Conservation (phyloP, 1,140 invertebrate species). For the Idris sp. region DNA sequence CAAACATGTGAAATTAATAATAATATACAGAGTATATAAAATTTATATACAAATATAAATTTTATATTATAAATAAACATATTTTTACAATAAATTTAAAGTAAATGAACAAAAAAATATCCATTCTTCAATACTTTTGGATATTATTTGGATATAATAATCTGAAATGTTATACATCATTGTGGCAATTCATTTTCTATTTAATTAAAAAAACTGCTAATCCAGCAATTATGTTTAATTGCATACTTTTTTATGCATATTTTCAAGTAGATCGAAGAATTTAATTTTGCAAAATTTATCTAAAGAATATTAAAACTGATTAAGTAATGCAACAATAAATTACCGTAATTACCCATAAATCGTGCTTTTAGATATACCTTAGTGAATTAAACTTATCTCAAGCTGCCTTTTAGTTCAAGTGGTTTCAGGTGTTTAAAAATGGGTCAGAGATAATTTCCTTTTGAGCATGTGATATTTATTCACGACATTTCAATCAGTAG, state of each 20-base stretch:
- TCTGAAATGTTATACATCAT: too few species aligned
- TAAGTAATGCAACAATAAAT: slow-evolving; percentile 24
- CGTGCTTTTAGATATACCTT: slow-evolving; percentile 37
- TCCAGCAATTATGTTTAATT: too few species aligned
- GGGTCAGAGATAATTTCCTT: slow-evolving; percentile 35
- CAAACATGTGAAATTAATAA: too few species aligned
- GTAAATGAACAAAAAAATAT: too few species aligned
- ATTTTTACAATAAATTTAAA: too few species aligned
- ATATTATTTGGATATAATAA: too few species aligned
- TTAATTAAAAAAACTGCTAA: too few species aligned
- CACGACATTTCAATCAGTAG: slow-evolving; percentile 32
- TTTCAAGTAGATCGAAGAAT: not conserved
- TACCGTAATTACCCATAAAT: slow-evolving; percentile 32
- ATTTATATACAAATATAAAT: too few species aligned
- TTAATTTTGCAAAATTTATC: slow-evolving; percentile 16
- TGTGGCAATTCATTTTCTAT: slow-evolving; percentile 5
- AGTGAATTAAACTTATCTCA: slow-evolving; percentile 36
- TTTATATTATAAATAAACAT: too few species aligned
- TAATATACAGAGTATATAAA: too few species aligned
- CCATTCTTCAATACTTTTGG: too few species aligned
- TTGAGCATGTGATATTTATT: slow-evolving; percentile 22
- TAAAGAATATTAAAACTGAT: slow-evolving; percentile 20
- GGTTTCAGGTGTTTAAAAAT: slow-evolving; percentile 39
- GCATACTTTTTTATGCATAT: not conserved
- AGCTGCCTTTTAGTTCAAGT: slow-evolving; percentile 29